A percentile compares a stretch with the other conserved stretches of the same genome.
These are phyloP conservation scores for Drosophila orena DNA, from an alignment of 1,140 invertebrate genomes.

Conservation along the genomic window DNA sequence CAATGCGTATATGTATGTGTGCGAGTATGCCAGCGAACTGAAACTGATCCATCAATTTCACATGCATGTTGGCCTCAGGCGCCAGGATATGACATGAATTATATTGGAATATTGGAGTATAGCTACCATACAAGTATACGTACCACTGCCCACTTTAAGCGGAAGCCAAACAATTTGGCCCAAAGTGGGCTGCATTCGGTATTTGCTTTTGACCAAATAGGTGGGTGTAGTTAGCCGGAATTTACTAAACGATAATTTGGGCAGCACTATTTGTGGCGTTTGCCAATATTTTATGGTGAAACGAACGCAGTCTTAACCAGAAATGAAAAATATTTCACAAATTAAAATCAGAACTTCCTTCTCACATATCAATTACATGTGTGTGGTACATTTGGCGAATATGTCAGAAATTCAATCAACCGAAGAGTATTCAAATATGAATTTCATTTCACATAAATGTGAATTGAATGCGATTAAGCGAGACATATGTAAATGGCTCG, in stretches of 20 bases:
- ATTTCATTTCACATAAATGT: conserved; percentile 5
- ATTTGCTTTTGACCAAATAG: not conserved
- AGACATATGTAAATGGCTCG: not conserved
- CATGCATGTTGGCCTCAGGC: conserved; percentile 3
- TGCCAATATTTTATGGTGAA: too few species aligned
- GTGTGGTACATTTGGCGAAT: not conserved
- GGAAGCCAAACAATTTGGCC: conserved; percentile 5
- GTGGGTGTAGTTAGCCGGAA: not conserved
- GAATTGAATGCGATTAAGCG: conserved; percentile 1
- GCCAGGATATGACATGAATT: conserved; percentile 2
- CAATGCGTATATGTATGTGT: too few species aligned
- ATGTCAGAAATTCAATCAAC: not conserved
- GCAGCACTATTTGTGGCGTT: not conserved
- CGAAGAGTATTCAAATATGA: not conserved
- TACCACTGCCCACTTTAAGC: not conserved
- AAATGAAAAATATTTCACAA: not conserved
- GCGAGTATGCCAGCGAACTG: too few species aligned
- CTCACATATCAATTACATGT: not conserved
- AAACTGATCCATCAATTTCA: conserved; percentile 10
- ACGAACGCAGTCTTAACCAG: too few species aligned
- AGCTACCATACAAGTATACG: not conserved
- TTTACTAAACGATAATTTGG: not conserved
- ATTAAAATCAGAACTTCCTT: not conserved
- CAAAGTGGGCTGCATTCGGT: not conserved
- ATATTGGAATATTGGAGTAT: not conserved